A percentile compares a stretch with the other conserved stretches of the same genome.
Conservation (phyloP, 2,888 invertebrate species). For the Meghimatium bilineatum region DNA sequence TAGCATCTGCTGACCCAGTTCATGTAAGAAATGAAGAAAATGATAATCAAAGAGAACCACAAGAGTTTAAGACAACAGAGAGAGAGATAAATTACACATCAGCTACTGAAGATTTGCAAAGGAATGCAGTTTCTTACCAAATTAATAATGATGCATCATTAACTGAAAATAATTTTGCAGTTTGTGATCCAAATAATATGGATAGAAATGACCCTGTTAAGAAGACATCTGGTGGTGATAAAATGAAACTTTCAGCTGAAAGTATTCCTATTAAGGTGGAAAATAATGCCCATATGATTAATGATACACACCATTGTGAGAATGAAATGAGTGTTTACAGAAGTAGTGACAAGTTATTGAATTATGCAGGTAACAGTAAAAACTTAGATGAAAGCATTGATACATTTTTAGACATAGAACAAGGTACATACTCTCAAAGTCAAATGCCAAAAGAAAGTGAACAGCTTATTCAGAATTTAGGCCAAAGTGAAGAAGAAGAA, state of each 20-base stretch:
- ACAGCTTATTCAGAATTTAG: not conserved
- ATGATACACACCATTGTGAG: not conserved
- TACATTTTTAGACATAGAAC: no score
- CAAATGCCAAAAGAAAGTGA: not conserved
- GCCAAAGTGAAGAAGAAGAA: not conserved
- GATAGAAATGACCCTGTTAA: not conserved
- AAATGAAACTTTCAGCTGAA: not conserved
- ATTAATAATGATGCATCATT: not conserved
- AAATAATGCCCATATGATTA: not conserved
- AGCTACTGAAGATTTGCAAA: not conserved
- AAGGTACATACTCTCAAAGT: not conserved
- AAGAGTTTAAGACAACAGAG: not conserved
- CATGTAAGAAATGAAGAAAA: not conserved
- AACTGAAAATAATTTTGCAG: not conserved
- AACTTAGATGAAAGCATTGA: not conserved
- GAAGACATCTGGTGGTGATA: not conserved
- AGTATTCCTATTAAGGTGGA: not conserved
- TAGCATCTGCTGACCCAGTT: not conserved
- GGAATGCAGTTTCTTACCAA: not conserved
- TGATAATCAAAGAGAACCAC: no score
- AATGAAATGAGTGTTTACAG: not conserved
- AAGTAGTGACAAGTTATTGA: not conserved
- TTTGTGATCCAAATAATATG: slow-evolving; percentile 6
- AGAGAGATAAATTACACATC: not conserved
- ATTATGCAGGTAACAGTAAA: not conserved